Evolutionary conservation across 2,888 invertebrate species (phyloP).

Genomic region (Cancer borealis): DNA sequence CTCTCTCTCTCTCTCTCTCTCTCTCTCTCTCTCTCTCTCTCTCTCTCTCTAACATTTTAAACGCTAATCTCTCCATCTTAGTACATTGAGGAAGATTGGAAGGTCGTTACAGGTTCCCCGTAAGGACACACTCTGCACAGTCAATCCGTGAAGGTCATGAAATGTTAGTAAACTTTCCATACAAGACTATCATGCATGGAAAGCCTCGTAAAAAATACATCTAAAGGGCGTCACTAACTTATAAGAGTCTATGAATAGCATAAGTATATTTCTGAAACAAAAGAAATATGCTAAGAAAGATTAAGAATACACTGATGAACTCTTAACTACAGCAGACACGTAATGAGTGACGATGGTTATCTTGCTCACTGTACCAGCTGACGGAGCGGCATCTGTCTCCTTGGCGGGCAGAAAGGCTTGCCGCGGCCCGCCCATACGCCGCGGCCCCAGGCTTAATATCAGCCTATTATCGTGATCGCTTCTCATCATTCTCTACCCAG

Average conservation of each 20-base stretch:
- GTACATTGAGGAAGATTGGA: neutral
- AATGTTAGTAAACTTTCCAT: too few relatives aligned
- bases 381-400: neutral
- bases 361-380: neutral
- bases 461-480: conserved; percentile 47
- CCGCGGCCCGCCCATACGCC: neutral
- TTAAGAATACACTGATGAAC: too few relatives aligned
- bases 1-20: neutral
- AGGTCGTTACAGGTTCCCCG: neutral
- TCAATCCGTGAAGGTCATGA: too few relatives aligned
- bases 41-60: neutral
- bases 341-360: neutral
- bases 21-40: neutral
- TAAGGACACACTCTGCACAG: too few relatives aligned
- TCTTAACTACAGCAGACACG: too few relatives aligned
- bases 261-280: too few relatives aligned
- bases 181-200: neutral
- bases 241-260: too few relatives aligned
- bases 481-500: conserved; percentile 20
- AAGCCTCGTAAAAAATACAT: neutral
- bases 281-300: too few relatives aligned
- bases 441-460: conserved; percentile 38
- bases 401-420: neutral
- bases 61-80: neutral
- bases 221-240: neutral